phyloP scores from a whole-genome alignment of 2,113 vertebrate species.

The Gnathonemus longibarbis region DNA sequence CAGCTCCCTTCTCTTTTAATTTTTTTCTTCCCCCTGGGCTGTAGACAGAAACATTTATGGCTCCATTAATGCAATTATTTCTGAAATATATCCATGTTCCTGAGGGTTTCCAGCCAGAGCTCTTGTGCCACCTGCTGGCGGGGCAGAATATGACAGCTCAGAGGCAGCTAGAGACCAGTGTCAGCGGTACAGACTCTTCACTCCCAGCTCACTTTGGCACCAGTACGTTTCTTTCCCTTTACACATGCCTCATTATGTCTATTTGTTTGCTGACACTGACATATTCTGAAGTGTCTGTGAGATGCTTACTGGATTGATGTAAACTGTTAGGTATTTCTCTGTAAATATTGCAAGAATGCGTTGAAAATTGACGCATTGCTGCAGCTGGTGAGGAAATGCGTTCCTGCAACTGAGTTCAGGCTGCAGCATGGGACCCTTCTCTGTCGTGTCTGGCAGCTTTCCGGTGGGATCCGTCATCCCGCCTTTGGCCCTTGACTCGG shows the following conservation, averaged over 20 bases:
- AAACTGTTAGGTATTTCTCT: neutral
- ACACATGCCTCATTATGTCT: neutral
- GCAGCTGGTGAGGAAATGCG: neutral
- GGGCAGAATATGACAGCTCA: constrained; percentile 1
- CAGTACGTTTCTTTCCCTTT: neutral
- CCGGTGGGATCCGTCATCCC: neutral
- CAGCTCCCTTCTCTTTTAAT: neutral
- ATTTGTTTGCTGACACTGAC: neutral
- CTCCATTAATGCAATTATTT: constrained; percentile 11
- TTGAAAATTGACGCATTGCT: neutral
- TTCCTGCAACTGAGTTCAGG: neutral
- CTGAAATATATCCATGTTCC: constrained; percentile 7
- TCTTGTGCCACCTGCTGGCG: constrained; percentile 15
- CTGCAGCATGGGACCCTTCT: neutral
- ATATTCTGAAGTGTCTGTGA: neutral
- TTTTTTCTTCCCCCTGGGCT: neutral
- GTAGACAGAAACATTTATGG: neutral
- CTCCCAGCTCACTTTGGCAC: neutral
- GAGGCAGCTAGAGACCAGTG: constrained; percentile 6
- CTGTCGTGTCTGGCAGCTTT: neutral
- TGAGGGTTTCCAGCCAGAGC: constrained; percentile 18
- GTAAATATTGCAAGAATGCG: neutral
- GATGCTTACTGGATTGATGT: neutral
- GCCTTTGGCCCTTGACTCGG: neutral
- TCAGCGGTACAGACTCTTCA: neutral